Evolutionary conservation across 2,113 vertebrate species (phyloP).

Genomic region (Hucho hucho): DNA sequence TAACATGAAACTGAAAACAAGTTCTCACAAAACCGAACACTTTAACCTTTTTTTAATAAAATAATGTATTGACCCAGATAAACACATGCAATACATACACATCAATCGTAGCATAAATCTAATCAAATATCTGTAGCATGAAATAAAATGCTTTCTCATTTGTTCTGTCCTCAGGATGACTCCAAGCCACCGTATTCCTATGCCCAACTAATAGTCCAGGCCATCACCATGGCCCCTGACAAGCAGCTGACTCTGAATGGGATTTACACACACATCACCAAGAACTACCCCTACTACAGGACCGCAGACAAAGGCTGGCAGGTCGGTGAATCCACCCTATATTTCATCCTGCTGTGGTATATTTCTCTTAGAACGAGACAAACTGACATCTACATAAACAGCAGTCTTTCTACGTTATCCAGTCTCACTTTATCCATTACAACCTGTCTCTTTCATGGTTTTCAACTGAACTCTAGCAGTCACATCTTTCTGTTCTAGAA

Average conservation of each 20-base stretch:
- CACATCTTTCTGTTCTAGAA: not conserved
- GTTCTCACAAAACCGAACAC: too few species aligned
- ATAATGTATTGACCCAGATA: too few species aligned
- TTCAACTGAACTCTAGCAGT: not conserved
- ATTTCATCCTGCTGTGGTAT: not conserved
- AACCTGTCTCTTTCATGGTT: not conserved
- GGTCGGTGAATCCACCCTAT: slow-evolving; percentile 71
- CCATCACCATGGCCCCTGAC: slow-evolving; percentile 93
- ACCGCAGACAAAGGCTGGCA: slow-evolving; percentile 99
- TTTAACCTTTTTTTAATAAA: too few species aligned
- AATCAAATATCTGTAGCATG: not conserved
- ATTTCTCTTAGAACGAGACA: too few species aligned
- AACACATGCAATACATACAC: not conserved
- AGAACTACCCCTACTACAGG: slow-evolving; percentile 96
- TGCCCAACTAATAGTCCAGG: slow-evolving; percentile 95
- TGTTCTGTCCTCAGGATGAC: slow-evolving; percentile 80
- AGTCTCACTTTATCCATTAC: not conserved
- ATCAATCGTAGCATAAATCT: not conserved
- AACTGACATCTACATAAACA: too few species aligned
- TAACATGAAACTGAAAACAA: too few species aligned
- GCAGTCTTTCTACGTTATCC: too few species aligned
- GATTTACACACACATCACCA: slow-evolving; percentile 97
- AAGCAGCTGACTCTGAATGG: slow-evolving; percentile 95
- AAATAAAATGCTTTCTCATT: too few species aligned
- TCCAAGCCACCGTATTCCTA: slow-evolving; percentile 97